Percentiles rank a stretch among this genome's conserved stretches.
Evolutionary conservation across 2,888 invertebrate genomes (phyloP).

Genomic region (Sinohyriopsis cumingii): DNA sequence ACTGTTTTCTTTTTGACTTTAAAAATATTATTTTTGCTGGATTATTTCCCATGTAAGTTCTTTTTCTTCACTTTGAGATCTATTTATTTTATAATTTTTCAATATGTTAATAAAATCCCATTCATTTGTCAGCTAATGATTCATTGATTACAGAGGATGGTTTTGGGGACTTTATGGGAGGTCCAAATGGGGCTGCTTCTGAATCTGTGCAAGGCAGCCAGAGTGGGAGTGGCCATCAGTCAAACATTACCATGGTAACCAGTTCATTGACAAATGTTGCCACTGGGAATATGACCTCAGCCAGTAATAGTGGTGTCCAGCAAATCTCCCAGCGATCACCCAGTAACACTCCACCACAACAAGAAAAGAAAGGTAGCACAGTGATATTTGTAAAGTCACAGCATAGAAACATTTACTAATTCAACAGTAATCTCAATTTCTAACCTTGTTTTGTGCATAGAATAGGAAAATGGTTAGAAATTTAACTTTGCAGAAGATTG

Average conservation of each 20-base stretch:
- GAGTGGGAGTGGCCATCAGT: constrained; percentile 9
- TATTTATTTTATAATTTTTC: not conserved
- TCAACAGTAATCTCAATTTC: too few species aligned
- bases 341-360: constrained; percentile 7
- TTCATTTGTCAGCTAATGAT: not conserved
- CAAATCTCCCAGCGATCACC: constrained; percentile 1
- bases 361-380: constrained; percentile 20
- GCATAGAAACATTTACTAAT: too few species aligned
- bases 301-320: constrained; percentile 6
- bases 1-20: not conserved
- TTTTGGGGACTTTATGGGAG: constrained; percentile 65
- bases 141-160: constrained; percentile 45
- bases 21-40: not conserved
- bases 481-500: too few species aligned
- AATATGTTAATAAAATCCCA: not conserved
- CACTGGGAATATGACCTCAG: not conserved
- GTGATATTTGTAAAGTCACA: too few species aligned
- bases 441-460: too few species aligned
- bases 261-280: not conserved
- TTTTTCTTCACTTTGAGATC: too few species aligned
- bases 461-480: too few species aligned
- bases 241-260: constrained; percentile 3
- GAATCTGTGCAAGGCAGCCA: constrained; percentile 9
- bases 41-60: too few species aligned
- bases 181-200: constrained; percentile 29